Evolutionary conservation across 35 echinoderm and acorn worm species (phyloP), one percentile per base, ranked within the genome.

Genomic region (Hemicentrotus pulcherrimus): DNA sequence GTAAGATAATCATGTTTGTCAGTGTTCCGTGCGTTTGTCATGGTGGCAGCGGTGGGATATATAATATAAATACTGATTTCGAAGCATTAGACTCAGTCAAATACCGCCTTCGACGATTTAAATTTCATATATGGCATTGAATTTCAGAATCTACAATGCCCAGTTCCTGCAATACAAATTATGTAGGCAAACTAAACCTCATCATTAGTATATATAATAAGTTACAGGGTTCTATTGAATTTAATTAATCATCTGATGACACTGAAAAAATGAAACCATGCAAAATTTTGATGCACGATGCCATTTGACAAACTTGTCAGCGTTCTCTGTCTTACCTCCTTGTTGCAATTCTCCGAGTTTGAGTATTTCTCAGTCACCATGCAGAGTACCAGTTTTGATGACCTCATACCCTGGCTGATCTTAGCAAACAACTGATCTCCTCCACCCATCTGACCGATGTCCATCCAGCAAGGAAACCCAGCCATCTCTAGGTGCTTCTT

Each of bases 371-470:
- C 95, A 5, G 98, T 99, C 24, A 96, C 96, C 96, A 99, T 99
- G 46, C 97, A 99, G 24, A 99, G 78, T 19, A 99, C 97, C 19
- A 99, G 86, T 86, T 99, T 99, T 30, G 98, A 94, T 24, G 96
- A 94, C 71, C 98, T 96, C 98, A 99, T 97, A 6, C 98, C 98
- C 88, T 97, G 95, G 85, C 97, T 97, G 94, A 99, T 99, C 91
- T 97, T 97, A 15, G 97, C 95, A 94, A 97, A 97, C 0, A 99
- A 95, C 31, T 97, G 94, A 71, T 99, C 98, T 61, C 98, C 98
- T 86, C 97, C 97, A 90, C 98, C 98, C 98, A 99, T 99, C 95
- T 99, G 98, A 88, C 98, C 98, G 89, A 99, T 98, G 92, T 99
- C 97, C 97, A 99, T 96, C 98, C 98, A 99, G 94, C 98, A 99